Conservation (phyloP, 2,797 vertebrate species). For the Anas bahamensis region DNA sequence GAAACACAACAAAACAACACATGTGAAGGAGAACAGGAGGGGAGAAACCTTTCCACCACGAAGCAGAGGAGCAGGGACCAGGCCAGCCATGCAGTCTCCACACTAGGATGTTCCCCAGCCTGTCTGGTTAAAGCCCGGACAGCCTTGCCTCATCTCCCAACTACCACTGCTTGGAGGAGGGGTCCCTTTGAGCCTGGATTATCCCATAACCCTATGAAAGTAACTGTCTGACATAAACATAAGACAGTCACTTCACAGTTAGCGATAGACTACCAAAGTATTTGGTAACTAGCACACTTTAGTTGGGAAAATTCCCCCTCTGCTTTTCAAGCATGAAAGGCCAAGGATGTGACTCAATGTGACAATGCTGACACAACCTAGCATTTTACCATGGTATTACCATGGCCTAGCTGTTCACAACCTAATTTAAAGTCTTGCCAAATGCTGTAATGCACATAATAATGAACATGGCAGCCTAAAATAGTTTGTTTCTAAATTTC, state of each 20-base stretch:
- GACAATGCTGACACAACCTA: neutral
- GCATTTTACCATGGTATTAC: neutral
- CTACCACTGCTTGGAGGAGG: neutral
- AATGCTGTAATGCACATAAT: neutral
- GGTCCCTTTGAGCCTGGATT: conserved; percentile 27
- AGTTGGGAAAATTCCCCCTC: neutral
- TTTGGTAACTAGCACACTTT: neutral
- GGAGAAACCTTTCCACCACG: neutral
- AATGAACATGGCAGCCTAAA: neutral
- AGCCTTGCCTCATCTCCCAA: neutral
- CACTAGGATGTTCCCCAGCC: neutral
- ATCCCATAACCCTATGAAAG: conserved; percentile 20
- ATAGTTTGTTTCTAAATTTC: neutral
- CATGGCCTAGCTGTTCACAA: neutral
- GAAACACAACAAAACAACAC: no score
- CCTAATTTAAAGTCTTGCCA: neutral
- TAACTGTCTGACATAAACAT: neutral
- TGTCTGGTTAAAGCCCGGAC: neutral
- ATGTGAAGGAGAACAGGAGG: neutral
- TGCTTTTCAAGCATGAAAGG: neutral
- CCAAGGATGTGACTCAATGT: neutral
- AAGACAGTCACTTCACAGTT: conserved; percentile 24
- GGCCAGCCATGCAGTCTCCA: neutral
- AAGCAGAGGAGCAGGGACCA: neutral
- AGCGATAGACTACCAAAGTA: neutral